phyloP scores from a whole-genome alignment of 1,140 invertebrate genomes.

The Sesamia nonagrioides region DNA sequence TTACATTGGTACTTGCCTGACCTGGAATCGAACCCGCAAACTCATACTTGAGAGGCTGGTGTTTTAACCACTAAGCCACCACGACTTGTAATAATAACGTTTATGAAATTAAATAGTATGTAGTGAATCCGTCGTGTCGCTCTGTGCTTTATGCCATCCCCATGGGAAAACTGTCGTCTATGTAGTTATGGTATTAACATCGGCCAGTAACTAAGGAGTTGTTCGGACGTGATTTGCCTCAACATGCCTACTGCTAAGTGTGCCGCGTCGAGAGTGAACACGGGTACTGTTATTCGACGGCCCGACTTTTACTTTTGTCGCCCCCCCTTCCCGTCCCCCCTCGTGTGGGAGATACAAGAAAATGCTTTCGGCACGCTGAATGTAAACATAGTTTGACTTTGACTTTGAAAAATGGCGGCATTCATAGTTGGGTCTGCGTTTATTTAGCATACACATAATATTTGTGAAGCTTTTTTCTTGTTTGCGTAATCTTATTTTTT shows the following conservation, averaged over 20 bases:
- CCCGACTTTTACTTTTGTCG: constrained; percentile 71
- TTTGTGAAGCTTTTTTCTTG: not conserved
- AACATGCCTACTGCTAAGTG: constrained; percentile 53
- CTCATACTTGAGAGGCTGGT: no score
- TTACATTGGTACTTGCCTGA: no score
- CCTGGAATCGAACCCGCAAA: no score
- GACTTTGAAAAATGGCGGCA: constrained; percentile 35
- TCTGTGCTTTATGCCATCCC: no score
- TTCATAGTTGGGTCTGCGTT: constrained; percentile 48
- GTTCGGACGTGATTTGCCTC: constrained; percentile 35
- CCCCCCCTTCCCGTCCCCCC: no score
- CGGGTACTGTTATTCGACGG: constrained; percentile 66
- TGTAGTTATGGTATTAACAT: not conserved
- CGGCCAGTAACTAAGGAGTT: constrained; percentile 5
- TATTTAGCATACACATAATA: constrained; percentile 3
- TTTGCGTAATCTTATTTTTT: not conserved
- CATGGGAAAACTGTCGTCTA: not conserved
- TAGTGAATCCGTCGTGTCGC: no score
- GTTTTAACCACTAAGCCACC: no score
- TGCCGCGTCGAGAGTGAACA: constrained; percentile 67
- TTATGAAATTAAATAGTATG: no score
- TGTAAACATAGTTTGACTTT: constrained; percentile 37
- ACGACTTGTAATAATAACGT: no score
- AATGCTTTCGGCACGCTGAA: constrained; percentile 25
- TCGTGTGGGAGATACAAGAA: not conserved